Base-by-base conservation (phyloP, 2,888 invertebrate species). In the Ornithoptera priamus region DNA sequence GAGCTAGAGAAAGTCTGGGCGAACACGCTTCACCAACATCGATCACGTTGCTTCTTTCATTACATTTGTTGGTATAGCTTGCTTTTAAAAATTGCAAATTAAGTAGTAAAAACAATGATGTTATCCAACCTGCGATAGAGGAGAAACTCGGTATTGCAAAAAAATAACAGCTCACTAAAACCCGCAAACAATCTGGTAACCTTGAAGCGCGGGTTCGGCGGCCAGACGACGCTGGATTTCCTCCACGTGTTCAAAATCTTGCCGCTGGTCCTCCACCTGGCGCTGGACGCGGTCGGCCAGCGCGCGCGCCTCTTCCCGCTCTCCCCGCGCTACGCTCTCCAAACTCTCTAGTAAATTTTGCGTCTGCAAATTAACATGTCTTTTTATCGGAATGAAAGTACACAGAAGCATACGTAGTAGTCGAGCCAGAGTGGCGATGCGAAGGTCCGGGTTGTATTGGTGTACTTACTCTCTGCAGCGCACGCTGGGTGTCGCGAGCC, bases 171-270 rank as follows among this genome's bases (percentile, higher is more conserved):
- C 5, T 0, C 12, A 6, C 15, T 8, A 42, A 58, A 39, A 10
- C 39, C 39, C 39, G 6, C 10, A 39, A 8, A 39, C 62, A 22
- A 30, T 5, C 4, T 18, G 7, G 8, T 8, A n/a, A 88, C 90
- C 89, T 69, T 81, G 75, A 12, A 88, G 80, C 10, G 75, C 79
- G 24, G 91, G 79, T 75, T 94, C 94, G 20, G 88, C 88, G 4
- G 94, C 84, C 58, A 95, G 87, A 20, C 92, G 87, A 53, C 93
- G 93, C 67, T 94, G 95, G 18, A 95, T 88, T 69, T 94, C 93
- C 76, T 95, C 87, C 0, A 96, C 92, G 76, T 93, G 93, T 15
- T 93, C 88, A 73, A 94, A 90, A 75, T 94, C 94, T 0, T 80
- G 86, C 53, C 93, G 89, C 74, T 94, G 93, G 57, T 84, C 81